Evolutionary conservation across 2,888 invertebrate species (phyloP), one percentile per base, ranked within the genome.

Genomic region (Dryadula phaetusa): DNA sequence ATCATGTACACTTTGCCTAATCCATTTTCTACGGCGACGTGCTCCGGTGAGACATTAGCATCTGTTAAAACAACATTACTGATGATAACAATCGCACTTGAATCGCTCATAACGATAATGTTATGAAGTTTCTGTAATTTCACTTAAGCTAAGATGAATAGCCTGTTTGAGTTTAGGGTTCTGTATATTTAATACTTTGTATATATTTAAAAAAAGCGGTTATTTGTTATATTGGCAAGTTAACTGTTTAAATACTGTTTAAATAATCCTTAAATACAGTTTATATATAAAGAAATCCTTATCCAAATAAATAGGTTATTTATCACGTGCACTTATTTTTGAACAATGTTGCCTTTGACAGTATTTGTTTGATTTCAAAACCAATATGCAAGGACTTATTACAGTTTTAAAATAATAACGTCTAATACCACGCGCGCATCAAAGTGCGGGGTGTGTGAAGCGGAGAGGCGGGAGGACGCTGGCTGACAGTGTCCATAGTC

Each of bases 11-110:
- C 44, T 60, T 32, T 44, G 40, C 61, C 65, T 62, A 70, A 71
- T 72, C 69, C 69, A 75, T 81, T 81, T 77, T 76, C 77, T 75
- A 75, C 73, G 75, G 73, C 71, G 75, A 67, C 74, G 72, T 72
- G 58, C 58, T 71, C 74, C 77, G 79, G 81, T 82, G 82, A 81
- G 79, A 76, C 88, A 91, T 91, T 90, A 90, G 75, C 89, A 86
- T 87, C 84, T 82, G 90, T 92, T 92, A 92, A 91, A 92, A 91
- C 76, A 52, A 88, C 92, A 91, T 92, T 91, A 91, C 77, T 76
- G 72, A 25, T 77, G 72, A 32, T 80, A 83, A 78, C 83, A 86
- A 86, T 89, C 84, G 85, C 80, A 82, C 86, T 28, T 83, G 85
- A 72, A 72, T 68, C 71, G 72, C 67, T 70, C 72, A 74, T 66